Base-by-base conservation (phyloP, 2,888 invertebrate species). In the Lasioglossum morio region DNA sequence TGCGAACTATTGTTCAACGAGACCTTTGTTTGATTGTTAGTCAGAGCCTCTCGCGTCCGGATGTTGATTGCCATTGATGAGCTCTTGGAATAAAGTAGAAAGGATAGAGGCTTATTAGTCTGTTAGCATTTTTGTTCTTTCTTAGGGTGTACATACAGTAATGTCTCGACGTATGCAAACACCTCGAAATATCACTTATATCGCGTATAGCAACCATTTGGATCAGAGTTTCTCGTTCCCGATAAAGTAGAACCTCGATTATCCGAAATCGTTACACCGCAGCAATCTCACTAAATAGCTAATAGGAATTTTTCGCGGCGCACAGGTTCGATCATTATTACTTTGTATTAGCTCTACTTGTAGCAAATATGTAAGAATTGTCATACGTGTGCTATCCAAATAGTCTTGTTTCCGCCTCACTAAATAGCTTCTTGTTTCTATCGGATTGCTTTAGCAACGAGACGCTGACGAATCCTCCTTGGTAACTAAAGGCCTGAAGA, bases 401-500 rank as follows among this genome's bases (percentile, higher is more conserved):
- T n/a, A n/a, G n/a, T n/a, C n/a, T n/a, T n/a, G n/a, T n/a, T n/a
- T n/a, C n/a, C n/a, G n/a, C n/a, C 53, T 23, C 53, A 3, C 23
- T 10, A 66, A 34, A 34, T 10, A 34, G 10, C 34, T 23, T 30
- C 4, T 69, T 69, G 40, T 69, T 66, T 66, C 23, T 37, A 10
- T 23, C 19, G 30, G 66, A 34, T 79, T 60, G 70, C 12, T 84
- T 63, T 57, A 89, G 86, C 89, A 89, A 69, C 88, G 88, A 23
- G 86, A 81, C 14, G 34, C 76, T 10, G 89, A 85, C 60, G 92
- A 92, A 16, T 66, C 86, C 40, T 90, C 93, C 74, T 88, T 90
- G 84, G 84, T 91, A 87, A 85, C 89, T 80, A 94, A 94, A 81
- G 92, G 92, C 66, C 82, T 90, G 76, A 94, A 91, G 87, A 91